phyloP scores from a whole-genome alignment of 2,113 vertebrate genomes.

The Tenebrosternarchus preto region DNA sequence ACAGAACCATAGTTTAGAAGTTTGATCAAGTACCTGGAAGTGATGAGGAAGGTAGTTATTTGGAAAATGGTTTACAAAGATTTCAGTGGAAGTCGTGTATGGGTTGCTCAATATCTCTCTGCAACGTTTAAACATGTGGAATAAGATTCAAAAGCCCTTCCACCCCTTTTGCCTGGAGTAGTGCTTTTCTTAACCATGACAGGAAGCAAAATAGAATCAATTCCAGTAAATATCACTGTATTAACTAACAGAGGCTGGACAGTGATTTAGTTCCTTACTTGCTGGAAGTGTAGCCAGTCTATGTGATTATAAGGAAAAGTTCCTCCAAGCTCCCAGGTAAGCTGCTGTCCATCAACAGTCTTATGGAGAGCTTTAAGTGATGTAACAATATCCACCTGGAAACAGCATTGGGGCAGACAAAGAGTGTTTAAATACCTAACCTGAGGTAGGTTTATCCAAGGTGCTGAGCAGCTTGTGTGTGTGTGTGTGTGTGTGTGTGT shows the following conservation, averaged over 20 bases:
- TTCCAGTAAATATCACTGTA: background rate
- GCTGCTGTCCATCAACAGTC: slow-evolving; percentile 81
- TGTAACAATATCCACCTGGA: slow-evolving; percentile 83
- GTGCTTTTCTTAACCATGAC: background rate
- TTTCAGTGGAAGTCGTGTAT: background rate
- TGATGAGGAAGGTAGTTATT: no score
- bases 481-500: background rate
- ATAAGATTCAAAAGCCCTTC: background rate
- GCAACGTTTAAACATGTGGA: background rate
- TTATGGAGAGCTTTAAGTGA: slow-evolving; percentile 84
- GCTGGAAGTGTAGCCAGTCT: slow-evolving; percentile 91
- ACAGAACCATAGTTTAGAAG: no score
- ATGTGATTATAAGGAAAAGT: slow-evolving; percentile 83
- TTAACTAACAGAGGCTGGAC: no score
- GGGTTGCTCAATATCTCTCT: background rate
- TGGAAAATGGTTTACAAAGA: no score
- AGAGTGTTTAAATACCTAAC: background rate
- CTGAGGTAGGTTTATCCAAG: background rate
- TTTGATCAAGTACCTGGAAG: no score
- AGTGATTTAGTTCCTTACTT: slow-evolving; percentile 70
- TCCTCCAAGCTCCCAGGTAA: slow-evolving; percentile 83
- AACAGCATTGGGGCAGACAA: background rate
- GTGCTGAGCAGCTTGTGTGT: background rate
- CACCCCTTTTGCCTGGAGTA: background rate
- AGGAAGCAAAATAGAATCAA: background rate